Evolutionary conservation across 2,113 vertebrate species (phyloP).

Genomic region (Aspidoscelis tigris): DNA sequence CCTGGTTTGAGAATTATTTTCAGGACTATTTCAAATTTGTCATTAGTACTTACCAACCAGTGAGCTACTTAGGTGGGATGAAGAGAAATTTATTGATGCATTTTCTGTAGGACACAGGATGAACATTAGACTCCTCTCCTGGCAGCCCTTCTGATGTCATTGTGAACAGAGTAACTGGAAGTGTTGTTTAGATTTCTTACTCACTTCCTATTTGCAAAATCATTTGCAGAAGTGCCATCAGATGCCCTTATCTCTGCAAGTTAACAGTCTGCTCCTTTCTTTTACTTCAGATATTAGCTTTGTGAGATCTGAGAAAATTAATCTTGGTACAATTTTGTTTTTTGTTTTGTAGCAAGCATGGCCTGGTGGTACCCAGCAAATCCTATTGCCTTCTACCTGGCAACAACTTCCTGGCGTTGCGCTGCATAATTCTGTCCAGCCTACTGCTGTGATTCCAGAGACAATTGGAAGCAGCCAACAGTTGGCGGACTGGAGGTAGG

Average conservation of each 20-base stretch:
- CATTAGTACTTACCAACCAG: not conserved
- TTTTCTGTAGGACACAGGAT: not conserved
- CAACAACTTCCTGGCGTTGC: conserved; percentile 95
- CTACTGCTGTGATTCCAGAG: conserved; percentile 85
- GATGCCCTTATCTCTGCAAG: conserved; percentile 78
- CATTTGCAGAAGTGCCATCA: conserved; percentile 23
- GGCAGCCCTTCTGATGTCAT: conserved; percentile 24
- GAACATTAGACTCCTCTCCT: conserved; percentile 30
- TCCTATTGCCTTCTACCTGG: conserved; percentile 96
- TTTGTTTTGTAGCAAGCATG: conserved; percentile 90
- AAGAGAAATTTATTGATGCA: conserved; percentile 21
- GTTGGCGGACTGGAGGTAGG: conserved; percentile 90
- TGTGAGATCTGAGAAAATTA: conserved; percentile 47
- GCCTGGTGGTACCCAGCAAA: conserved; percentile 95
- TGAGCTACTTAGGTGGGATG: not conserved
- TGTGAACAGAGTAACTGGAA: conserved; percentile 14
- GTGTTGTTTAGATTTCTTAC: conserved; percentile 17
- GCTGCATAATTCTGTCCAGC: conserved; percentile 90
- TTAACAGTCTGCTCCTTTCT: conserved; percentile 72
- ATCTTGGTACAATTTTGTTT: conserved; percentile 66
- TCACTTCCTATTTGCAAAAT: conserved; percentile 16
- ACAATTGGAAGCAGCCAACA: conserved; percentile 82
- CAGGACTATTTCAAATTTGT: not conserved
- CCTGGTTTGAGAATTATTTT: fast-evolving
- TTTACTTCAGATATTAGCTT: conserved; percentile 68